Evolutionary conservation across 2,797 vertebrate species (phyloP).

Genomic region (Hemitrygon akajei): DNA sequence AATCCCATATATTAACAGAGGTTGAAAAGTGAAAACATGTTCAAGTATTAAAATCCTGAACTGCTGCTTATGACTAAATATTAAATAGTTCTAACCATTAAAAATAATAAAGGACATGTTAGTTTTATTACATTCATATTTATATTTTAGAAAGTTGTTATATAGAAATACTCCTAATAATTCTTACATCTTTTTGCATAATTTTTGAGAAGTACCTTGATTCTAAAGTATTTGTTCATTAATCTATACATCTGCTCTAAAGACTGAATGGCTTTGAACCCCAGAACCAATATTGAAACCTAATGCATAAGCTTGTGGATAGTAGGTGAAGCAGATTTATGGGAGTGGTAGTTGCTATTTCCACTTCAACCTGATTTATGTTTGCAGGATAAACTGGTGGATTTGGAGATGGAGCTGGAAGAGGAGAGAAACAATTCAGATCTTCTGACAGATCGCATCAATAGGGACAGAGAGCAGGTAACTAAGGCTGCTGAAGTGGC

Average conservation of each 20-base stretch:
- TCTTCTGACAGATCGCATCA: conserved; percentile 79
- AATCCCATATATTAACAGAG: no score
- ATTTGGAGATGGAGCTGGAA: conserved; percentile 84
- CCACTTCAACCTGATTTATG: conserved; percentile 40
- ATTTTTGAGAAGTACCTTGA: neutral
- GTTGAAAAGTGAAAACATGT: no score
- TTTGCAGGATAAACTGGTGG: conserved; percentile 73
- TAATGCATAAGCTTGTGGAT: neutral
- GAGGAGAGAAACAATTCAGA: conserved; percentile 87
- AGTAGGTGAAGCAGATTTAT: accelerated
- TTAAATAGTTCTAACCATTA: neutral
- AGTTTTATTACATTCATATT: neutral
- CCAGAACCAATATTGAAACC: neutral
- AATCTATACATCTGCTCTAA: neutral
- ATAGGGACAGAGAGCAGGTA: conserved; percentile 86
- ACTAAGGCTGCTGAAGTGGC: conserved; percentile 9
- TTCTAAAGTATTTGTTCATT: no score
- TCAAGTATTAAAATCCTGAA: no score
- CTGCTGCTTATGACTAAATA: no score
- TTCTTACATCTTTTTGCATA: neutral
- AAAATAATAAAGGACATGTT: neutral
- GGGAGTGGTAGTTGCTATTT: neutral
- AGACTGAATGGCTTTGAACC: neutral
- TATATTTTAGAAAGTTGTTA: no score
- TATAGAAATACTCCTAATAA: no score